phyloP scores from a whole-genome alignment of 2,797 vertebrate species.

The Xiphophorus birchmanni region DNA sequence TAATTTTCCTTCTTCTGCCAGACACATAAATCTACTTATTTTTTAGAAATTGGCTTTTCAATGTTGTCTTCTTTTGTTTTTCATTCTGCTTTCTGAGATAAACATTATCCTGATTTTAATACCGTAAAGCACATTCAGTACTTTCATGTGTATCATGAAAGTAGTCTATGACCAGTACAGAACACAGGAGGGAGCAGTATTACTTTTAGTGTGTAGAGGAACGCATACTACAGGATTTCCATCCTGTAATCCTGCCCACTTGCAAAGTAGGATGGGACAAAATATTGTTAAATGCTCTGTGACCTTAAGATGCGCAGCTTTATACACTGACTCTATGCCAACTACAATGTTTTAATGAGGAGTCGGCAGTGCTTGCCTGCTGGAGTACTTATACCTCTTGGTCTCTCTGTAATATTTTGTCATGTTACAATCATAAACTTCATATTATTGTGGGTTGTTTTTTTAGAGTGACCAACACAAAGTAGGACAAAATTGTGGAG shows the following conservation, averaged over 20 bases:
- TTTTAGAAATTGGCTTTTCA: background rate
- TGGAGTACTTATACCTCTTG: background rate
- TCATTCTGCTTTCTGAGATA: background rate
- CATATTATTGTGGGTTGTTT: background rate
- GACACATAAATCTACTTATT: background rate
- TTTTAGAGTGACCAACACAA: background rate
- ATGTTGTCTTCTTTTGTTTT: background rate
- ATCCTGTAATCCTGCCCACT: background rate
- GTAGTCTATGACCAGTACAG: background rate
- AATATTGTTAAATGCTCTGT: background rate
- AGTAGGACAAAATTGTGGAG: background rate
- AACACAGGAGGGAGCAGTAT: conserved; percentile 2
- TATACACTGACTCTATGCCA: background rate
- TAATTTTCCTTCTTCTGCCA: background rate
- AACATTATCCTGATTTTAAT: background rate
- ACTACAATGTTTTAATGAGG: background rate
- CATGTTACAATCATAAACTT: background rate
- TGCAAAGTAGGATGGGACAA: background rate
- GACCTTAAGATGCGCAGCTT: background rate
- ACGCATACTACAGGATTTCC: background rate
- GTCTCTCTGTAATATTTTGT: background rate
- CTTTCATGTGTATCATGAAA: background rate
- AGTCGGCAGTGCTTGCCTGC: background rate
- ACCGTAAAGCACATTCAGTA: too few species aligned
- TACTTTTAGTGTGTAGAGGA: background rate